These are phyloP conservation scores for Neostethus bicornis DNA, from an alignment of 2,797 vertebrate species.

Conservation along the genomic window DNA sequence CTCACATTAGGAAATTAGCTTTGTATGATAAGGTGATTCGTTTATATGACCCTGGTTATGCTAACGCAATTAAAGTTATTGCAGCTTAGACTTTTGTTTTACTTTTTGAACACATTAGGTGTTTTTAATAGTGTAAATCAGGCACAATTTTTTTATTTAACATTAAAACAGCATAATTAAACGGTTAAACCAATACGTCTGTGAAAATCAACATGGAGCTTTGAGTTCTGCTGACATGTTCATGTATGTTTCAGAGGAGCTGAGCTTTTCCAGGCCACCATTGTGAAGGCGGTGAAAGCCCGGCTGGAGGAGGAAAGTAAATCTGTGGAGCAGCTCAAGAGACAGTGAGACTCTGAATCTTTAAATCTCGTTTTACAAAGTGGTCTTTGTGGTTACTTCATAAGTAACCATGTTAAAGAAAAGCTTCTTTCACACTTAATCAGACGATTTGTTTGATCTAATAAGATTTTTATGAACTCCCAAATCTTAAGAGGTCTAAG, in stretches of 20 bases:
- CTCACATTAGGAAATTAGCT: too few species aligned
- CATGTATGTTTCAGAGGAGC: slow-evolving; percentile 85
- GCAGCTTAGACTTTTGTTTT: not conserved
- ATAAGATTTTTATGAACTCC: not conserved
- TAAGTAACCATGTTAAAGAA: too few species aligned
- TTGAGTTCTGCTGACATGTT: not conserved
- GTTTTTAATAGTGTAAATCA: not conserved
- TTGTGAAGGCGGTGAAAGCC: slow-evolving; percentile 96
- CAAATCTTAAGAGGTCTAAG: not conserved
- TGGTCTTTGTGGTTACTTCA: not conserved
- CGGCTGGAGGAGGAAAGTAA: slow-evolving; percentile 96
- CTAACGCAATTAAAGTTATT: not conserved
- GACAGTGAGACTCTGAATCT: slow-evolving; percentile 87
- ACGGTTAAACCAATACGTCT: not conserved
- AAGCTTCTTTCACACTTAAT: not conserved
- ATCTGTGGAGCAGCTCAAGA: slow-evolving; percentile 98
- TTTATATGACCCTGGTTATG: not conserved
- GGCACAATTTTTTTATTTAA: not conserved
- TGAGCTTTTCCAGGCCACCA: slow-evolving; percentile 97
- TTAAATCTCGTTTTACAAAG: slow-evolving; percentile 11
- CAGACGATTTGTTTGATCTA: not conserved
- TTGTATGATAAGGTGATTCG: too few species aligned
- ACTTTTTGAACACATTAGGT: not conserved
- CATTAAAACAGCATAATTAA: not conserved
- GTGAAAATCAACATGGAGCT: not conserved